Evolutionary conservation across 1,140 invertebrate genomes (phyloP), one percentile per base, ranked within the genome.

Genomic region (Pseudoatta argentina): DNA sequence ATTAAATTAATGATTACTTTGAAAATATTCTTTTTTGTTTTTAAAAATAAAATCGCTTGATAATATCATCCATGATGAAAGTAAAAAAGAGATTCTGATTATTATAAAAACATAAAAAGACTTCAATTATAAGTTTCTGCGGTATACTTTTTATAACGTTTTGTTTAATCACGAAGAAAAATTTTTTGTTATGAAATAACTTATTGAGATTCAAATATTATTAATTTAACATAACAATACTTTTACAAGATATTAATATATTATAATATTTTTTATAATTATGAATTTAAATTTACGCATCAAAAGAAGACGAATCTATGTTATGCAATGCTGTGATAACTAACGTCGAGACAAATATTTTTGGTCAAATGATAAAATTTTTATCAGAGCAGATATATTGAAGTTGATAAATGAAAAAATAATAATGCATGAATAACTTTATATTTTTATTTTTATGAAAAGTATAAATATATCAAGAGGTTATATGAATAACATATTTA

Each of bases 321-420:
- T 59, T 75, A 18, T 6, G 51, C 18, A 30, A 73, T 73, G 69
- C 16, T 73, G 27, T 39, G 72, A 75, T 57, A 73, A 3, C 7
- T 39, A 75, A 12, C 10, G 34, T 44, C 18, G 18, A 7, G 27
- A 3, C 16, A 27, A 72, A 73, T 3, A 75, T 34, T 75, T 75
- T 57, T 57, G 24, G 51, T n/a, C 3, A 3, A 7, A 2, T 16
- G 51, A 57, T 75, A 57, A 75, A 16, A 57, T 57, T 75, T 57
- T 59, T 73, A 73, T 73, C 71, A 44, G n/a, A 53, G 2, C 0
- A 57, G 55, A 16, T 24, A 76, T 24, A 73, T 3, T 39, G 16
- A 39, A 59, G 7, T 12, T 16, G 10, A 34, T 2, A 30, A 76
- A 76, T 39, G 39, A 75, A 59, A 75, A 7, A 12, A 34, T 34